These are phyloP conservation scores for Cryptoprocta ferox DNA, from an alignment of 2,797 vertebrate species.

Conservation along the genomic window DNA sequence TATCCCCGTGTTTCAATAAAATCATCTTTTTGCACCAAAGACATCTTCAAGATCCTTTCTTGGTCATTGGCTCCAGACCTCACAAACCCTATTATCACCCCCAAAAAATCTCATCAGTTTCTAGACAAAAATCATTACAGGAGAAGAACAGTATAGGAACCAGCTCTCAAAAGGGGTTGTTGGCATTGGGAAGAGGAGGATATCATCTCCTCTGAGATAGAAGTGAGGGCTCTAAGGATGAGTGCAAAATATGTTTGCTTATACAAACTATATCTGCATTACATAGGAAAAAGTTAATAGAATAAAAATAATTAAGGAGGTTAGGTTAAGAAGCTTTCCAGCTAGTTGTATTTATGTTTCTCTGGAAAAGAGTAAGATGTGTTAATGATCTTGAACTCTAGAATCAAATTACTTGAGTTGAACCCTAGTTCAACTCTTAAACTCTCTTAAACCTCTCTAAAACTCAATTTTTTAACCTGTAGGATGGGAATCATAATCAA, in stretches of 20 bases:
- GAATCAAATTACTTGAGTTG: neutral
- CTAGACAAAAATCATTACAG: neutral
- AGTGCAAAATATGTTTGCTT: neutral
- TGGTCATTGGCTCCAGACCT: too few species aligned
- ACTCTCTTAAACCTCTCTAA: neutral
- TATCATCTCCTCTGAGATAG: neutral
- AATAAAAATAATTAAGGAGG: neutral
- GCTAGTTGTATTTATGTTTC: neutral
- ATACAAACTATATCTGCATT: neutral
- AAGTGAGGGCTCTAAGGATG: fast-evolving
- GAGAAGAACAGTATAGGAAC: neutral
- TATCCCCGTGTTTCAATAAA: too few species aligned
- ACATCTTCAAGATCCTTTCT: too few species aligned
- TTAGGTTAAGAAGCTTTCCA: neutral
- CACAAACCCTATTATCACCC: too few species aligned
- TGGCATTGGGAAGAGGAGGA: neutral
- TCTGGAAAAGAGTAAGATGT: neutral
- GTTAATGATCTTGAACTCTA: neutral
- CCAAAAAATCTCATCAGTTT: too few species aligned
- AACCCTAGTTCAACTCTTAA: neutral
- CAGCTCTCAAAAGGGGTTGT: too few species aligned
- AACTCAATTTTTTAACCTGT: neutral
- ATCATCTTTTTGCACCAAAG: too few species aligned
- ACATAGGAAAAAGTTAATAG: neutral
- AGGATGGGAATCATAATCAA: neutral